phyloP scores from a whole-genome alignment of 1,140 invertebrate species.

The Nebria ingens region DNA sequence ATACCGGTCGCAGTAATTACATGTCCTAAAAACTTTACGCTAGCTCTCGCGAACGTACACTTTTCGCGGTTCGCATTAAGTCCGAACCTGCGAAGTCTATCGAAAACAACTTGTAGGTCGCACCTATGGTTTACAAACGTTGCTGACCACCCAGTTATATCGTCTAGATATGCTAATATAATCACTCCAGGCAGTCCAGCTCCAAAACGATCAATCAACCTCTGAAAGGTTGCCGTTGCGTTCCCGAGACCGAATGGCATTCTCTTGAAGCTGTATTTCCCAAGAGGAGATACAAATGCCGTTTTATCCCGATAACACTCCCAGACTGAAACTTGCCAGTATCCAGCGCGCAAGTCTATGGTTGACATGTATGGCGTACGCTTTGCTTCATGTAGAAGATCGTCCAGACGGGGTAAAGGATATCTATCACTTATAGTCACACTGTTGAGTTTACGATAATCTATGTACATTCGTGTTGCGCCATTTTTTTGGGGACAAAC shows the following conservation, averaged over 20 bases:
- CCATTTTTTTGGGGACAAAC: conserved; percentile 29
- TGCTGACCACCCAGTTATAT: conserved; percentile 21
- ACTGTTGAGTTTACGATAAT: conserved; percentile 12
- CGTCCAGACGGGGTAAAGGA: conserved; percentile 29
- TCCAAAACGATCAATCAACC: neutral
- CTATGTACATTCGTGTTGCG: conserved; percentile 21
- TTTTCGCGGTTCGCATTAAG: conserved; percentile 17
- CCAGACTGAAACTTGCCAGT: neutral
- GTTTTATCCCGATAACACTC: conserved; percentile 27
- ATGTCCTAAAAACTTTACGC: conserved; percentile 25
- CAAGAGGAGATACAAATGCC: conserved; percentile 33
- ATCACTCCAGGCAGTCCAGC: neutral
- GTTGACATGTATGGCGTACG: conserved; percentile 31
- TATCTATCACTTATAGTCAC: conserved; percentile 16
- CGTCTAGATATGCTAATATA: conserved; percentile 23
- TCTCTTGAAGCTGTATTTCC: conserved; percentile 31
- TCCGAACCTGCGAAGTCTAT: neutral
- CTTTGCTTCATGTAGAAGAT: conserved; percentile 18
- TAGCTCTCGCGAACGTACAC: conserved; percentile 23
- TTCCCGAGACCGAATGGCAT: conserved; percentile 39
- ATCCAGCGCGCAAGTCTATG: conserved; percentile 31
- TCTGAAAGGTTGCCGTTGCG: conserved; percentile 15
- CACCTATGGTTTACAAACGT: conserved; percentile 21
- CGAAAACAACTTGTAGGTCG: conserved; percentile 17
- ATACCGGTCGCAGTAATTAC: conserved; percentile 20